These are phyloP conservation scores for Ammospiza maritima DNA, from an alignment of 2,797 vertebrate genomes.

Conservation along the genomic window DNA sequence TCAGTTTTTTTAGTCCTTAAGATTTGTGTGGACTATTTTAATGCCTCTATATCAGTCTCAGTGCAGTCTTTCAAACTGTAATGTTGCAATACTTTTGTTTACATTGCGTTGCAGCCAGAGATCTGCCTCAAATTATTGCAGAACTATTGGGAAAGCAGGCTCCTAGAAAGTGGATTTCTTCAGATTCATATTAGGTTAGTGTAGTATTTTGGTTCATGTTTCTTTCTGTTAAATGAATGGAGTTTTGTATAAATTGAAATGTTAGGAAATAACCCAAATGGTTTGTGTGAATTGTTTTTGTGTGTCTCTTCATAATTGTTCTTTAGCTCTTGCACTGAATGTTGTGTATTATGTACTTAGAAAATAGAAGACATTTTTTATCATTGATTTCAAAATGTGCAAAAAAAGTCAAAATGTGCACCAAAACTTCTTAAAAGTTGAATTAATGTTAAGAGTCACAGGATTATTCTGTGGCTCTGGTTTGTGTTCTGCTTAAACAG, in stretches of 20 bases:
- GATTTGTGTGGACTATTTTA: not conserved
- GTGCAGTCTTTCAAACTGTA: not conserved
- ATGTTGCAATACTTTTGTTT: not conserved
- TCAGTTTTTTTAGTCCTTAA: not conserved
- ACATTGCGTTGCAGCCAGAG: not conserved
- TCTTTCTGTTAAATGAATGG: not conserved
- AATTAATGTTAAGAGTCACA: not conserved
- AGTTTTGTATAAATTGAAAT: not conserved
- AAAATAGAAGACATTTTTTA: not conserved
- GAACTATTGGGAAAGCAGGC: not conserved
- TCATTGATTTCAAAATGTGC: not conserved
- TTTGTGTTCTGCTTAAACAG: not conserved
- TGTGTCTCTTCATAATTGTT: not conserved
- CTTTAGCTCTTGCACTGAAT: not conserved
- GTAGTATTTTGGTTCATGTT: not conserved
- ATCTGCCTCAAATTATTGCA: not conserved
- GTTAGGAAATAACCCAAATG: not conserved
- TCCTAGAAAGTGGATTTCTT: not conserved
- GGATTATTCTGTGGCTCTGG: not conserved
- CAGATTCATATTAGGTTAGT: not conserved
- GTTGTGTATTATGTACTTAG: not conserved
- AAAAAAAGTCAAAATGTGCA: not conserved
- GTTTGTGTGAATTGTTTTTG: not conserved
- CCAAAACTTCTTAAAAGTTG: not conserved
- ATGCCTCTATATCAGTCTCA: not conserved